These are phyloP conservation scores for Meteorus colon DNA, from an alignment of 2,888 invertebrate species.

Conservation along the genomic window DNA sequence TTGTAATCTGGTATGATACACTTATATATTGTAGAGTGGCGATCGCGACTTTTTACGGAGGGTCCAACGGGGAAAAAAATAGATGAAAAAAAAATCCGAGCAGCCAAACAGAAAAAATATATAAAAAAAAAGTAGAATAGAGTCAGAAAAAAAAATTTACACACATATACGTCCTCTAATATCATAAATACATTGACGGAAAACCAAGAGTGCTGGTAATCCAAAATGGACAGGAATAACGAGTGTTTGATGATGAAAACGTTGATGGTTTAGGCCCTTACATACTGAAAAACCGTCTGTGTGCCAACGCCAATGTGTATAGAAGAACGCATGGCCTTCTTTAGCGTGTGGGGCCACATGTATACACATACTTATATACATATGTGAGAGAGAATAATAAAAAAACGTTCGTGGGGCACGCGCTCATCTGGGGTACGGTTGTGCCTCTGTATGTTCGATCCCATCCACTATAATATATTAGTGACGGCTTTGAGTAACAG, in stretches of 20 bases:
- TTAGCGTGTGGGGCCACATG: slow-evolving; percentile 18
- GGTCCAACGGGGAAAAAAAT: slow-evolving; percentile 14
- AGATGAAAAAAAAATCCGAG: slow-evolving; percentile 40
- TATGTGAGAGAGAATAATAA: slow-evolving; percentile 49
- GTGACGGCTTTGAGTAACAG: slow-evolving; percentile 49
- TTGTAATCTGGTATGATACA: slow-evolving; percentile 70
- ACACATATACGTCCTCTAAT: not conserved
- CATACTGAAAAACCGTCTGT: slow-evolving; percentile 47
- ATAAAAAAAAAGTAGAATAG: slow-evolving; percentile 47
- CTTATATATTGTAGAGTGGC: slow-evolving; percentile 58
- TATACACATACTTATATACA: slow-evolving; percentile 12
- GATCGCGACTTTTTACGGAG: slow-evolving; percentile 55
- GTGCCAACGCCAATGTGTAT: slow-evolving; percentile 28
- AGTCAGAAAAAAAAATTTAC: slow-evolving; percentile 49
- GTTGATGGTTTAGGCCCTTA: slow-evolving; percentile 22
- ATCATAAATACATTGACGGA: not conserved
- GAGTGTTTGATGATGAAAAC: slow-evolving; percentile 69
- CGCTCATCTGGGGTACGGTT: slow-evolving; percentile 57
- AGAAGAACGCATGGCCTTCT: slow-evolving; percentile 44
- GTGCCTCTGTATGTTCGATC: slow-evolving; percentile 9
- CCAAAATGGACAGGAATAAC: slow-evolving; percentile 70
- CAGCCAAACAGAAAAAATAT: slow-evolving; percentile 27
- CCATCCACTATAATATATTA: slow-evolving; percentile 40
- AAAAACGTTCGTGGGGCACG: slow-evolving; percentile 63
- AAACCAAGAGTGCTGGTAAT: slow-evolving; percentile 63